Percentiles rank a stretch among this genome's conserved stretches.
Evolutionary conservation across 2,888 invertebrate genomes (phyloP).

Genomic region (Lymantria dispar): DNA sequence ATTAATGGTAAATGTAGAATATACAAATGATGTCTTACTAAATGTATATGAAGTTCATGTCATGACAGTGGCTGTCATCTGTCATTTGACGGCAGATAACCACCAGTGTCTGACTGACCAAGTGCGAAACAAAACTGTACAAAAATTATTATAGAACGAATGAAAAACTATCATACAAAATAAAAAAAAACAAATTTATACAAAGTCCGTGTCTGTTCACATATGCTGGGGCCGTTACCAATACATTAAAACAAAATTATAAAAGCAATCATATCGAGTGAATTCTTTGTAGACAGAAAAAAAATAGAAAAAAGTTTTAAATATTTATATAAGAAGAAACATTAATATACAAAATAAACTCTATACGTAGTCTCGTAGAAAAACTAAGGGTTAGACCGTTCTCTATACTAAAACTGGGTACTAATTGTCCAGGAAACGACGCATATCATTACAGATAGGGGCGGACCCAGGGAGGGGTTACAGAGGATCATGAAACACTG

Average conservation of each 20-base stretch:
- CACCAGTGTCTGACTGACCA: slow-evolving; percentile 41
- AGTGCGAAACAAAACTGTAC: slow-evolving; percentile 69
- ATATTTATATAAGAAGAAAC: slow-evolving; percentile 36
- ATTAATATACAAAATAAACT: too few relatives aligned
- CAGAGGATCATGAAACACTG: too few relatives aligned
- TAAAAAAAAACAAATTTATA: slow-evolving; percentile 55
- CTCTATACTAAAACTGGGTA: too few relatives aligned
- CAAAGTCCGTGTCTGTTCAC: slow-evolving; percentile 46
- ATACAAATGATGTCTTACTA: slow-evolving; percentile 51
- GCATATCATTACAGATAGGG: too few relatives aligned
- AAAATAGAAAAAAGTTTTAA: slow-evolving; percentile 44
- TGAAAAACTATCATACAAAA: slow-evolving; percentile 68
- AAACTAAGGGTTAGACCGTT: too few relatives aligned
- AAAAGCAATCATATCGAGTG: slow-evolving; percentile 20
- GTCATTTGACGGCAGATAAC: slow-evolving; percentile 20
- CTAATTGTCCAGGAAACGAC: too few relatives aligned
- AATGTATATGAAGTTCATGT: slow-evolving; percentile 22
- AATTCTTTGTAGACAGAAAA: slow-evolving; percentile 33
- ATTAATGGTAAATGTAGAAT: slow-evolving; percentile 45
- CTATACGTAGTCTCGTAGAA: too few relatives aligned
- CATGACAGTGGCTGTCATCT: slow-evolving; percentile 1
- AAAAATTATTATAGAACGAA: slow-evolving; percentile 59
- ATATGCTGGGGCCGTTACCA: slow-evolving; percentile 35
- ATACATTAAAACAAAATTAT: slow-evolving; percentile 21
- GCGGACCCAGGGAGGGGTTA: too few relatives aligned